phyloP scores from a whole-genome alignment of 2,888 invertebrate species.

The Protonemura montana region DNA sequence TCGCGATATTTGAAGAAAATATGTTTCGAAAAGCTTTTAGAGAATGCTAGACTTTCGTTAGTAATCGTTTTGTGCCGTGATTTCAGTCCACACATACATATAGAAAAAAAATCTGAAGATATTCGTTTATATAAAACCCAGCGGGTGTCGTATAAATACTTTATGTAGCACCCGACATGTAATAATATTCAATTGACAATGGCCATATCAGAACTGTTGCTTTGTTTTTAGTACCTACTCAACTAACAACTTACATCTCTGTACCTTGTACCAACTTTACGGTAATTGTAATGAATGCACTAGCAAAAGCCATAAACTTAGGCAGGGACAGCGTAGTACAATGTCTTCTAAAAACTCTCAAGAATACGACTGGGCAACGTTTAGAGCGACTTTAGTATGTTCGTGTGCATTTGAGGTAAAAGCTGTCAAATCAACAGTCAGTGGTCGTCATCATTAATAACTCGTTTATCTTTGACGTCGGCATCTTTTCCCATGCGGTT shows the following conservation, averaged over 20 bases:
- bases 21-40: too few species aligned
- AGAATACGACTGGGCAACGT: neutral
- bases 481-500: neutral
- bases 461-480: neutral
- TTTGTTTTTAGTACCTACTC: neutral
- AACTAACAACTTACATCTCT: neutral
- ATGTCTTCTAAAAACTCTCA: neutral
- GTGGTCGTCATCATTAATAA: conserved; percentile 7
- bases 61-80: too few species aligned
- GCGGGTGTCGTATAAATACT: too few species aligned
- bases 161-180: too few species aligned
- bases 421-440: neutral
- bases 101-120: too few species aligned
- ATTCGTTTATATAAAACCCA: too few species aligned
- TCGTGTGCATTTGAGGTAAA: neutral
- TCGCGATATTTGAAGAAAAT: too few species aligned
- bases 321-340: neutral
- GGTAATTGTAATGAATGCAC: neutral
- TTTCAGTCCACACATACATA: too few species aligned
- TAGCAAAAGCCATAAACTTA: too few species aligned
- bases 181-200: neutral
- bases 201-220: neutral
- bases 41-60: too few species aligned
- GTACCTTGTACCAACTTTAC: neutral
- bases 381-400: neutral